Evolutionary conservation across 2,113 vertebrate species (phyloP), one percentile per base, ranked within the genome.

Genomic region (Urocolius indicus): DNA sequence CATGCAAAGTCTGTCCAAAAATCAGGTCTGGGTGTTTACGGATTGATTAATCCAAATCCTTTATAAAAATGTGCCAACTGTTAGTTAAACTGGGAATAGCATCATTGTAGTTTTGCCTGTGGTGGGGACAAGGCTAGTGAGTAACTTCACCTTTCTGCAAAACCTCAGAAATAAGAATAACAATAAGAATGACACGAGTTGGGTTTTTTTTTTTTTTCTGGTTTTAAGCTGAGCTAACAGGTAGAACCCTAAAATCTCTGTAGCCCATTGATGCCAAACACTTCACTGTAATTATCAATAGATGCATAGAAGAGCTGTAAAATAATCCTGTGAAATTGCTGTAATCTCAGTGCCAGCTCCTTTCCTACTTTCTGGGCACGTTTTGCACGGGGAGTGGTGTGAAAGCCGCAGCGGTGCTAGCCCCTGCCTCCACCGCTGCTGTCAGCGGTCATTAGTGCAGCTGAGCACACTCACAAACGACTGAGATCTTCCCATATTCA

Each of bases 401-500:
- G 69, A 87, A 87, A 76, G 38, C 81, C 73, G 36, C 34, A 26
- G 57, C 9, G 24, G 16, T 87, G 52, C 73, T 85, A 32, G 32
- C 65, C 45, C 21, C 69, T 92, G 92, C 78, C 48, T 89, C 49
- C 45, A 67, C 69, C 74, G 69, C 46, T 55, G 36, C 80, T 90
- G 87, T 84, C 93, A 77, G 13, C 0, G 6, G 88, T 93, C 83
- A 78, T 96, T 95, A 95, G 75, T 72, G 58, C 78, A 87, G 84
- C 59, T 73, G 75, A 86, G 65, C 76, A 79, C 72, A 84, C 30
- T 78, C 45, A 68, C 65, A 89, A 92, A 84, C 27, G 45, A 81
- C 93, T 91, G 65, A 90, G 46, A 16, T 86, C 65, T 94, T 81
- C 84, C 62, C 71, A 45, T 90, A 72, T 94, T 95, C 57, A 87